Percentiles rank a stretch among this genome's conserved stretches.
phyloP scores from a whole-genome alignment of 2,888 invertebrate genomes.

The Ornithoptera alexandrae region DNA sequence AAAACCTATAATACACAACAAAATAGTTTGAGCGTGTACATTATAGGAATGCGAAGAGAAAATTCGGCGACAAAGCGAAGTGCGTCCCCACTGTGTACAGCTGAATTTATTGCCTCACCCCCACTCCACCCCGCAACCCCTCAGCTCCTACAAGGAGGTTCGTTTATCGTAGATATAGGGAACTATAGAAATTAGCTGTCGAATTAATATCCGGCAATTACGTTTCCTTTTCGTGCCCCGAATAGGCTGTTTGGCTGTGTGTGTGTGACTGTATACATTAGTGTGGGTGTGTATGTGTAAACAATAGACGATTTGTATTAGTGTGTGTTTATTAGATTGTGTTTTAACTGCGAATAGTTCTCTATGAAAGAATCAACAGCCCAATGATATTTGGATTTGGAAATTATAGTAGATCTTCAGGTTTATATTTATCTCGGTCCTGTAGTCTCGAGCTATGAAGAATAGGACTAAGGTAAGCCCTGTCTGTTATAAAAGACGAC shows the following conservation, averaged over 20 bases:
- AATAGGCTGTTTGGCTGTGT: conserved; percentile 20
- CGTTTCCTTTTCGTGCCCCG: conserved; percentile 43
- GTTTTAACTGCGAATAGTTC: no score
- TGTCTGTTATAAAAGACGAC: no score
- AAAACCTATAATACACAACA: conserved; percentile 9
- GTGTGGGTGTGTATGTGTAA: conserved; percentile 12
- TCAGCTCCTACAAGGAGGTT: conserved; percentile 35
- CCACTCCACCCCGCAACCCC: conserved; percentile 4
- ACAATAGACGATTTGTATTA: conserved; percentile 6
- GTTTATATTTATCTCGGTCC: no score
- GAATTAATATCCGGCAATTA: conserved; percentile 58
- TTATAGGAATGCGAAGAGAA: conserved; percentile 36
- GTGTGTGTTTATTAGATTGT: not conserved
- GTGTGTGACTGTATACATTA: not conserved
- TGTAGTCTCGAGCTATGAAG: no score
- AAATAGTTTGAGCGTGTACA: conserved; percentile 16
- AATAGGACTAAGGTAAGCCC: no score
- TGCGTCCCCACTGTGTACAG: conserved; percentile 42
- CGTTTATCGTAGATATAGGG: conserved; percentile 39
- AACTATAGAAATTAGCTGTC: conserved; percentile 51
- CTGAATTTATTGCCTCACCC: conserved; percentile 47
- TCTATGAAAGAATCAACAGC: no score
- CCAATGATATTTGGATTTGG: no score
- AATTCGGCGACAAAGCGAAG: conserved; percentile 46
- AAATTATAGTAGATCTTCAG: no score